Conservation (phyloP, 2,113 vertebrate genomes). For the Rynchops niger region DNA sequence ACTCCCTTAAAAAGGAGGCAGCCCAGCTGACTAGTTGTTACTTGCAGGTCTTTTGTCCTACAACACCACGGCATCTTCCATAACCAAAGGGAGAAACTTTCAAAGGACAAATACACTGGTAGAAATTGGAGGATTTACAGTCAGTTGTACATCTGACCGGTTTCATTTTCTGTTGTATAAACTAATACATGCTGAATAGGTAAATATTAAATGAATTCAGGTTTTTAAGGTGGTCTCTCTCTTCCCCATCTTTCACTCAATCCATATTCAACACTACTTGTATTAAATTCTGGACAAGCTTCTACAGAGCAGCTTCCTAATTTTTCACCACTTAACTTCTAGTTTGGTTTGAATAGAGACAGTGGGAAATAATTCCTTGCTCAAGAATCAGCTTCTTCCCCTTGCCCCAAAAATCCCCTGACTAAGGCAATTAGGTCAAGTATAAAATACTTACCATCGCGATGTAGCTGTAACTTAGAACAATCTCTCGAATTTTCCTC, state of each 20-base stretch:
- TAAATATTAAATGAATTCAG: neutral
- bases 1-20: neutral
- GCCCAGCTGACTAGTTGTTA: neutral
- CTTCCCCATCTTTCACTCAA: neutral
- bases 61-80: neutral
- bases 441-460: conserved; percentile 85
- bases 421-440: neutral
- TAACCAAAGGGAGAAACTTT: neutral
- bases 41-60: neutral
- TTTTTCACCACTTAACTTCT: neutral
- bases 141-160: neutral
- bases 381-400: neutral
- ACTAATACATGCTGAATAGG: neutral
- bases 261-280: neutral
- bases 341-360: neutral
- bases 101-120: neutral
- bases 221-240: neutral
- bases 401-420: neutral
- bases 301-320: neutral
- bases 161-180: neutral
- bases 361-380: neutral
- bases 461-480: conserved; percentile 96
- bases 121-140: neutral
- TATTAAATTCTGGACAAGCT: neutral
- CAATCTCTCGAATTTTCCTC: conserved; percentile 95